Conservation (phyloP, 2,113 vertebrate genomes). For the Picathartes gymnocephalus region DNA sequence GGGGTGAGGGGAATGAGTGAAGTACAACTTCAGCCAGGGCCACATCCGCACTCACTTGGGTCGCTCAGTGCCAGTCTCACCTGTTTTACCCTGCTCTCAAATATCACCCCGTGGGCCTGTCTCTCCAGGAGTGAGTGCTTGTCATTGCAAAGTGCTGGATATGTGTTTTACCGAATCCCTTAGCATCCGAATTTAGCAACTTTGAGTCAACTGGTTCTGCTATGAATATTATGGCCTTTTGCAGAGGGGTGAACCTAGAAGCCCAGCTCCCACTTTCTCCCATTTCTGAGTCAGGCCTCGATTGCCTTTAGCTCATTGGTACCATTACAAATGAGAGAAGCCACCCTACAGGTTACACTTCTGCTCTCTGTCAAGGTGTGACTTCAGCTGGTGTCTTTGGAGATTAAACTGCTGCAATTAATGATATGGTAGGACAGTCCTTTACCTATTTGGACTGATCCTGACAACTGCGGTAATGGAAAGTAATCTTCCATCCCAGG, state of each 20-base stretch:
- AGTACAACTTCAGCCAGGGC: background rate
- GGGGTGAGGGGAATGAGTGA: background rate
- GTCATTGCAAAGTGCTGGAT: background rate
- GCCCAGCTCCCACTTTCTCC: background rate
- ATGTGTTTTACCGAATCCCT: background rate
- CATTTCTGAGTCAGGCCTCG: background rate
- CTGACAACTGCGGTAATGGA: background rate
- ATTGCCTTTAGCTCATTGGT: background rate
- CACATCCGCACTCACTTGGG: accelerated
- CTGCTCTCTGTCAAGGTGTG: background rate
- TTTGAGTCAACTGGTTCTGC: background rate
- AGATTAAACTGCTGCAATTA: background rate
- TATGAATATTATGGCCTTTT: background rate
- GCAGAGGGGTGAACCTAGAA: background rate
- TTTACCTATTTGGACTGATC: background rate
- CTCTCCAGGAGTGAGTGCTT: background rate
- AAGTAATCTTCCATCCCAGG: background rate
- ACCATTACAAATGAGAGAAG: background rate
- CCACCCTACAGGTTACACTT: background rate
- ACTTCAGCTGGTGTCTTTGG: background rate
- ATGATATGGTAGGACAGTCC: background rate
- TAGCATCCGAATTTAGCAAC: background rate
- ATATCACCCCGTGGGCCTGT: background rate
- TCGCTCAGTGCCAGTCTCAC: background rate
- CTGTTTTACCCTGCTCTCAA: background rate